phyloP scores from a whole-genome alignment of 2,888 invertebrate genomes.

The Heteromyza rotundicornis region DNA sequence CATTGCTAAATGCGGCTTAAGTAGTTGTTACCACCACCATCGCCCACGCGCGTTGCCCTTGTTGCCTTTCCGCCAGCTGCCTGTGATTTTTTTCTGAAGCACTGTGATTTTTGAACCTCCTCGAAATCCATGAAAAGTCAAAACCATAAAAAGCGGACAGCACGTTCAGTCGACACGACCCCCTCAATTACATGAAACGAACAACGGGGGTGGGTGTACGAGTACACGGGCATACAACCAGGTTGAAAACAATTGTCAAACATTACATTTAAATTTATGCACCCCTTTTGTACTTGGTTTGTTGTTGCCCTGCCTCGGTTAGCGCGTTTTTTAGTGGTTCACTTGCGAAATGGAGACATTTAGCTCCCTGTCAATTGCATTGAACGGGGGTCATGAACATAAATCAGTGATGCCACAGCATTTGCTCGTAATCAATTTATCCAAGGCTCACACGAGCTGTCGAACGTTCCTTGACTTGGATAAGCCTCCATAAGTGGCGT shows the following conservation, averaged over 20 bases:
- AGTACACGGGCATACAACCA: not conserved
- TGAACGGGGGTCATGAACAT: conserved; percentile 19
- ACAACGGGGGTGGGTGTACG: not conserved
- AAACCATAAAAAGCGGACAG: not conserved
- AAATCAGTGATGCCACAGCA: conserved; percentile 25
- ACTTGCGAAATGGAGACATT: conserved; percentile 26
- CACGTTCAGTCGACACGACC: not conserved
- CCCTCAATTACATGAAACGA: conserved; percentile 2
- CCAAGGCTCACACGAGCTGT: too few species aligned
- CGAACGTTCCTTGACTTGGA: not conserved
- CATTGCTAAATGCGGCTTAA: conserved; percentile 12
- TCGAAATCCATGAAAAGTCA: not conserved
- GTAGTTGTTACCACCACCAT: conserved; percentile 5
- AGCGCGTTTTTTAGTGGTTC: not conserved
- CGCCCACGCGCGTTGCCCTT: not conserved
- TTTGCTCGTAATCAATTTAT: conserved; percentile 28
- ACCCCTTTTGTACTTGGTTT: conserved; percentile 24
- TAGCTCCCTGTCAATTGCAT: conserved; percentile 2
- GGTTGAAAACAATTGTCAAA: conserved; percentile 4
- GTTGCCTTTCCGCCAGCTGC: not conserved
- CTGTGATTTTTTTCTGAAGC: not conserved
- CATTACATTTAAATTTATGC: conserved; percentile 24
- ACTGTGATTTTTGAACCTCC: too few species aligned
- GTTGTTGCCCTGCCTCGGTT: too few species aligned
- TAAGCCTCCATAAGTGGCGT: too few species aligned